A percentile compares a stretch with the other conserved stretches of the same genome.
Conservation (phyloP, 2,113 vertebrate species). For the Ammospiza nelsoni region DNA sequence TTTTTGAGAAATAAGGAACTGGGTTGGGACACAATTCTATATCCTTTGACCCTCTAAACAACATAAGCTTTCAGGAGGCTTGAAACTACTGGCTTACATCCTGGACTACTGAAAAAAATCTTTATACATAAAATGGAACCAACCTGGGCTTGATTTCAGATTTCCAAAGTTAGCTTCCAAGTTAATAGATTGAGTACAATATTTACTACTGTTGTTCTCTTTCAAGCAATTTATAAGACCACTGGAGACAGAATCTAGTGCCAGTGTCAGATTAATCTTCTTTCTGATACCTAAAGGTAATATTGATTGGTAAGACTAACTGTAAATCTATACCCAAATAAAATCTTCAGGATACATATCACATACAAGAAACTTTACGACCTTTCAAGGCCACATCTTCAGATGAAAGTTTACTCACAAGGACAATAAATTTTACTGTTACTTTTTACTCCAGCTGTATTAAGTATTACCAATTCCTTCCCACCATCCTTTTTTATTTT, state of each 20-base stretch:
- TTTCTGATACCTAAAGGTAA: not conserved
- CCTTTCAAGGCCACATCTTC: not conserved
- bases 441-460: not conserved
- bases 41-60: not conserved
- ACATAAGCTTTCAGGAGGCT: not conserved
- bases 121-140: not conserved
- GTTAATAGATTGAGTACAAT: not conserved
- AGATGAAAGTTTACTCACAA: not conserved
- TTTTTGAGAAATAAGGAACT: not conserved
- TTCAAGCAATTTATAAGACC: not conserved
- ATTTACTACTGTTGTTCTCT: not conserved
- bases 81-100: not conserved
- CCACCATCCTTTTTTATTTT: not conserved
- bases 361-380: not conserved
- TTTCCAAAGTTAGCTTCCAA: not conserved
- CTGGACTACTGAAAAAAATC: not conserved
- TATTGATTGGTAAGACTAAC: not conserved
- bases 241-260: not conserved
- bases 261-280: not conserved
- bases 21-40: accelerated
- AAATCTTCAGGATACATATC: not conserved
- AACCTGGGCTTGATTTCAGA: not conserved
- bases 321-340: not conserved
- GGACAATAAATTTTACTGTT: not conserved
- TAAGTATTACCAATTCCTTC: not conserved